Evolutionary conservation across 1,140 invertebrate species (phyloP), one percentile per base, ranked within the genome.

Genomic region (Aphaenogaster floridana): DNA sequence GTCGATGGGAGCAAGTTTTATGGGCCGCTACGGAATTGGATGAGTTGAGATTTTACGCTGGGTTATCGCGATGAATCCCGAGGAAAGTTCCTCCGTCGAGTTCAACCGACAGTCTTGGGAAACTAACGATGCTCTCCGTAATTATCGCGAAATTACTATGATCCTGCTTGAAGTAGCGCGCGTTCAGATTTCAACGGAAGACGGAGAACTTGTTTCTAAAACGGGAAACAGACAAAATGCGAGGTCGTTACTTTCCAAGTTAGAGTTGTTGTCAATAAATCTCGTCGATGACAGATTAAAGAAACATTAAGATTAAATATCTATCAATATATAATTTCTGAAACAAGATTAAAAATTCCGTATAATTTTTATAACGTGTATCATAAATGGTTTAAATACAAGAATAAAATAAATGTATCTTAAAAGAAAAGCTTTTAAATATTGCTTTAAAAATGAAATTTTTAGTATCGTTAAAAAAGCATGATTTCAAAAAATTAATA

Each of bases 31-130:
- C 80, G 57, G 57, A 50, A 84, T 84, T 84, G 68, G 54, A 74
- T 63, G 69, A 84, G 57, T 76, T 84, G 39, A 74, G 54, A 88
- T 88, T 76, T 77, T 88, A 86, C 50, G 59, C 84, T 8, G 78
- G 21, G 69, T 86, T 72, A 61, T 84, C 54, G 54, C 28, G 69
- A 84, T 81, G 48, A 89, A 76, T 86, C 61, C 34, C 57, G n/a
- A 86, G 68, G 63, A 86, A 71, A 81, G 28, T 84, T 63, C 28
- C 3, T 48, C 8, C 80, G 34, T 45, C 52, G 28, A 84, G 42
- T 45, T 50, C 54, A 36, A 72, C 15, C 42, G 64, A 42, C 52
- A 74, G 28, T 76, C 54, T 61, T 61, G 80, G 45, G 42, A 59
- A 48, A 76, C 57, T 61, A 74, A 69, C 63, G 36, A 69, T 68